A percentile compares a stretch with the other conserved stretches of the same genome.
These are phyloP conservation scores for Crotalus viridis DNA, from an alignment of 2,113 vertebrate species.

Conservation along the genomic window DNA sequence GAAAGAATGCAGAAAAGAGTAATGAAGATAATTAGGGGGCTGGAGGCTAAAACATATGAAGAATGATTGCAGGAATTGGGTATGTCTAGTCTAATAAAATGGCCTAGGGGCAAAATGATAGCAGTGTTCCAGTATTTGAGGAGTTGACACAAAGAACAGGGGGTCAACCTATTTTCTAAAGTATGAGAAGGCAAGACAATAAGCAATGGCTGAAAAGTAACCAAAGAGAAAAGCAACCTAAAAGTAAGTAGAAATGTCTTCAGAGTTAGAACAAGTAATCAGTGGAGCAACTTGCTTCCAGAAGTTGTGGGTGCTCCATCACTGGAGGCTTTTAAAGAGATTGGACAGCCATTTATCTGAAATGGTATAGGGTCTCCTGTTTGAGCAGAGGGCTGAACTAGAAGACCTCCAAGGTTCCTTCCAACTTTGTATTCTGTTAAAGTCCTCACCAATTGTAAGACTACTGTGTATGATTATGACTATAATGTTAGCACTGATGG, in stretches of 20 bases:
- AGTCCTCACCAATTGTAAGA: not conserved
- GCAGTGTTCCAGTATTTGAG: not conserved
- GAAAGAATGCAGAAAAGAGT: not conserved
- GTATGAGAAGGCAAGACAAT: not conserved
- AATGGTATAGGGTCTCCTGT: too few relatives aligned
- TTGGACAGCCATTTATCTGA: too few relatives aligned
- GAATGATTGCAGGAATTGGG: not conserved
- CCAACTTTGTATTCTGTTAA: not conserved
- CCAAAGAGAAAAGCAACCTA: not conserved
- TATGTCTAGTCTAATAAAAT: not conserved
- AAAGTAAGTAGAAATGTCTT: not conserved
- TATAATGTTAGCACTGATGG: not conserved
- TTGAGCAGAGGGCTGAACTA: too few relatives aligned
- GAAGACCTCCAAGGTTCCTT: not conserved
- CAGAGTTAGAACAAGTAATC: not conserved
- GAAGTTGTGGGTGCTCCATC: not conserved
- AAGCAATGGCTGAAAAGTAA: not conserved
- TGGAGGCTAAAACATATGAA: not conserved
- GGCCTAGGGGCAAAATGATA: not conserved
- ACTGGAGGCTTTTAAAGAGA: not conserved
- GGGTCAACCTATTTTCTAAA: not conserved
- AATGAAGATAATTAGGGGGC: not conserved
- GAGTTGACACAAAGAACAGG: not conserved
- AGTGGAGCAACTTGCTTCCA: not conserved
- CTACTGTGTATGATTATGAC: not conserved